Evolutionary conservation across 2,797 vertebrate species (phyloP).

Genomic region (Pipistrellus pygmaeus): DNA sequence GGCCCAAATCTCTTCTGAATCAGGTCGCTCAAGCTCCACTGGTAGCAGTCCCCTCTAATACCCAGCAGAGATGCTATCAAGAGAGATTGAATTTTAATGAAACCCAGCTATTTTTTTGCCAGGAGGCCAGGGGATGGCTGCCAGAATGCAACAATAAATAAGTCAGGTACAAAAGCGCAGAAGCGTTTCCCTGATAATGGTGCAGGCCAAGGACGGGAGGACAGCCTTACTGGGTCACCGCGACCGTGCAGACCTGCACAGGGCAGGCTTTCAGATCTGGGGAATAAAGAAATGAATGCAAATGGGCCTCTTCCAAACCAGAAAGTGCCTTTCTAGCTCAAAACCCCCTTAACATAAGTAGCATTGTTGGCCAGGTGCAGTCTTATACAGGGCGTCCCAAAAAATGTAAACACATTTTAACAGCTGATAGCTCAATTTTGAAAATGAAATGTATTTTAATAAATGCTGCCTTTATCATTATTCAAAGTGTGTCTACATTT

Average conservation of each 20-base stretch:
- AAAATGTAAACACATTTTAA: neutral
- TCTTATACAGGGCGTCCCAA: neutral
- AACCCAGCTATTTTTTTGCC: slow-evolving; percentile 73
- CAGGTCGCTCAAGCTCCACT: slow-evolving; percentile 35
- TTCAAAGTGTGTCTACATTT: neutral
- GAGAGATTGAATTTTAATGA: slow-evolving; percentile 78
- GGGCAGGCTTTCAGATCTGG: neutral
- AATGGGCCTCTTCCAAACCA: neutral
- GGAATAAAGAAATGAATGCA: slow-evolving; percentile 2
- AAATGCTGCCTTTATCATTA: neutral
- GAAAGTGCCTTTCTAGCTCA: neutral
- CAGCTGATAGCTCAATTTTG: neutral
- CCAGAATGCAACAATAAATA: slow-evolving; percentile 65
- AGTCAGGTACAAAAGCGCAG: slow-evolving; percentile 60
- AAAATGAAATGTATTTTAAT: neutral
- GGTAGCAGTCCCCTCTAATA: slow-evolving; percentile 58
- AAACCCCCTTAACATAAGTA: neutral
- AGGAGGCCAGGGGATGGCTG: slow-evolving; percentile 59
- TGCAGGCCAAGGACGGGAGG: neutral
- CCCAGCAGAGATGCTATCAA: slow-evolving; percentile 75
- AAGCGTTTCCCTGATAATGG: slow-evolving; percentile 8
- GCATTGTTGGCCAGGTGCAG: neutral
- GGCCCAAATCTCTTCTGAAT: slow-evolving; percentile 63
- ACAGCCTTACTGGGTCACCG: neutral
- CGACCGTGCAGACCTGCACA: neutral